Base-by-base conservation (phyloP, 2,888 invertebrate genomes). In the Eumacrocentrus americanus region DNA sequence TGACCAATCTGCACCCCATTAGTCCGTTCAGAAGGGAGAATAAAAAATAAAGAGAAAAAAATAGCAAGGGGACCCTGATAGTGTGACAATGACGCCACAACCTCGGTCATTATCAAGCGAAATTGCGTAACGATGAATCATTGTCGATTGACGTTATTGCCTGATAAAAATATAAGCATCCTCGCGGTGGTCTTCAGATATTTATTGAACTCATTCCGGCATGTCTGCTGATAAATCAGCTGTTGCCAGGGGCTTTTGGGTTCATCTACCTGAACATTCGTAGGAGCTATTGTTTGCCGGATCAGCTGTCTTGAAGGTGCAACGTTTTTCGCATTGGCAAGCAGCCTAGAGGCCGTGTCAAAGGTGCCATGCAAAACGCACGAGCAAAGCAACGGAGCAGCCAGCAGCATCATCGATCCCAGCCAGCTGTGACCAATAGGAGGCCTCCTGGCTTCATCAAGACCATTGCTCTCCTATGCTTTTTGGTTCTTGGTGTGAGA, bases 351-450 rank as follows among this genome's bases (percentile, higher is more conserved):
- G 44, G 40, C 22, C n/a, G 12, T 44, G 22, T 44, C 38, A 42
- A 18, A 37, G 57, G 37, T 51, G 29, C 38, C 37, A 44, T 40
- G n/a, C 22, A 29, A 53, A 40, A 29, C 18, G 47, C 47, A 56
- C 58, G 65, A 55, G 57, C 69, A 66, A 67, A 71, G 66, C 56
- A 66, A 69, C 68, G 65, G 58, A 61, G 58, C 62, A 53, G 40
- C 53, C 50, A 63, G 55, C 62, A 60, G 68, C 69, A 70, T 70
- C 68, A 75, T 75, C 72, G 75, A 75, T 75, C 72, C 61, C 68
- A 48, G 61, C 70, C 75, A 76, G 75, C 73, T 73, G 73, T 68
- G 65, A 60, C 76, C 75, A 75, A 76, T 73, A 60, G 63, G 59
- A 64, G 34, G 51, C 55, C 58, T n/a, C n/a, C n/a, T n/a, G n/a